Percentiles rank a stretch among this genome's conserved stretches.
Conservation (phyloP, 1,140 invertebrate species). For the Drosophila neocordata region DNA sequence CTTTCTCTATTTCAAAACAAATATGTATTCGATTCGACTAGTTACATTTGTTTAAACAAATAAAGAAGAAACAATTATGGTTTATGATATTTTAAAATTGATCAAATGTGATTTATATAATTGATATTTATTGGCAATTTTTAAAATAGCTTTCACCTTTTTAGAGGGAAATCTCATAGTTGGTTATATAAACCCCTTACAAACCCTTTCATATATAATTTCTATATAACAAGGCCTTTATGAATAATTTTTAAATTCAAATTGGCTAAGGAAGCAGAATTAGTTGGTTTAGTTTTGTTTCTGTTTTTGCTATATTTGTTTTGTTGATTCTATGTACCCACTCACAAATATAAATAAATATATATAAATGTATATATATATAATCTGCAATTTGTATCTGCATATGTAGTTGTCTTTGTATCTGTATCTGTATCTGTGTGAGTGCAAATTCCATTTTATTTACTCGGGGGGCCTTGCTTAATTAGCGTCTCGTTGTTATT, state of each 20-base stretch:
- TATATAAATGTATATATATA: background rate
- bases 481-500: constrained; percentile 67
- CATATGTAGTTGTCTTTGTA: constrained; percentile 11
- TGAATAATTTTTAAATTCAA: constrained; percentile 5
- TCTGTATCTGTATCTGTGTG: constrained; percentile 10
- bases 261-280: background rate
- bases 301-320: background rate
- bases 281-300: constrained; percentile 6
- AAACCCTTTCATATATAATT: too few relatives aligned
- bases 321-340: background rate
- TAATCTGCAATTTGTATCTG: background rate
- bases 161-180: too few relatives aligned
- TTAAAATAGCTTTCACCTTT: too few relatives aligned
- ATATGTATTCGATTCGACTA: too few relatives aligned
- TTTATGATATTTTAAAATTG: too few relatives aligned
- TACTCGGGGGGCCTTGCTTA: constrained; percentile 66
- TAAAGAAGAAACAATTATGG: too few relatives aligned
- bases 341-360: background rate
- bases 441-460: constrained; percentile 74
- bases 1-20: too few relatives aligned
- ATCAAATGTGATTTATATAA: too few relatives aligned
- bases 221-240: constrained; percentile 8
- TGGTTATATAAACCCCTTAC: too few relatives aligned
- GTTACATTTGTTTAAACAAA: too few relatives aligned
- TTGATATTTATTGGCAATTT: too few relatives aligned